These are phyloP conservation scores for Dromiciops gliroides DNA, from an alignment of 2,113 vertebrate species.

Conservation along the genomic window DNA sequence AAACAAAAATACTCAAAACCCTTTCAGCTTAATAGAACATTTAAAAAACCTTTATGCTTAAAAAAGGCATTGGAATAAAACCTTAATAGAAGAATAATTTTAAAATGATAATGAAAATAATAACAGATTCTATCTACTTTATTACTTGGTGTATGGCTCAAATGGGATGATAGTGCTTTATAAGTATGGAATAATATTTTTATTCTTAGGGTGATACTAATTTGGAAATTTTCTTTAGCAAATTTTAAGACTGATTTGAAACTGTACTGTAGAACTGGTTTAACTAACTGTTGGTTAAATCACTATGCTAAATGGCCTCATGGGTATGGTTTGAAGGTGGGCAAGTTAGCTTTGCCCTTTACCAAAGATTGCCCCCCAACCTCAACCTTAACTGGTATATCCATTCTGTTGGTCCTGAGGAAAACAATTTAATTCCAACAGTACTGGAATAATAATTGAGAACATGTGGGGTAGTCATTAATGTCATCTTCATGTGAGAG, in stretches of 20 bases:
- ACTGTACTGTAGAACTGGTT: not conserved
- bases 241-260: not conserved
- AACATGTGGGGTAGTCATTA: not conserved
- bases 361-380: not conserved
- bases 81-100: not conserved
- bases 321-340: not conserved
- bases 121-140: not conserved
- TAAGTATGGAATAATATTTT: not conserved
- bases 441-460: conserved; percentile 31
- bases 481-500: not conserved
- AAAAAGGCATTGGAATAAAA: not conserved
- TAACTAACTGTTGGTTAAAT: not conserved
- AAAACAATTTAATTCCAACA: not conserved
- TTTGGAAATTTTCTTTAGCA: not conserved
- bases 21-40: not conserved
- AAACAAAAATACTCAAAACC: not conserved
- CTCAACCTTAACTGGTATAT: not conserved
- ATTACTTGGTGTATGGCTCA: not conserved
- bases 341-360: not conserved
- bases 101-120: not conserved
- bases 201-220: not conserved
- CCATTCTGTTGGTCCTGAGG: not conserved
- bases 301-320: not conserved
- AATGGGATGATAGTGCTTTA: not conserved
- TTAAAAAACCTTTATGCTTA: not conserved